Evolutionary conservation across 35 echinoderm and acorn worm genomes (phyloP), one percentile per base, ranked within the genome.

Genomic region (Heliocidaris tuberculata): DNA sequence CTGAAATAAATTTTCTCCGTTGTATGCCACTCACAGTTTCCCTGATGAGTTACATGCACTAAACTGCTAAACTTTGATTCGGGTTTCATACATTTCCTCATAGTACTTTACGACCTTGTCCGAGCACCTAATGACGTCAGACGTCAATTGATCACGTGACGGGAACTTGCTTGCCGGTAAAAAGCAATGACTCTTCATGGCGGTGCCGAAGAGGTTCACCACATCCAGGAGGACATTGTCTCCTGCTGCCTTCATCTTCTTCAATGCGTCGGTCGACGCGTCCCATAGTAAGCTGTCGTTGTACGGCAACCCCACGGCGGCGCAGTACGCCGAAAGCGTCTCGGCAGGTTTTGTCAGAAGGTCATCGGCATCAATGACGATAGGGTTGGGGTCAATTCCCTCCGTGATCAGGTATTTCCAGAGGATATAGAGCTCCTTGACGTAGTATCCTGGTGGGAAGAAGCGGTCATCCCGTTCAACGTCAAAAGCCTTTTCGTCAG

Each of bases 81-180:
- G 31, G 5, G 19, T 11, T 56, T 93, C 49, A 59, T 93, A 59
- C 91, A 93, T 93, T 59, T 93, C 91, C 6, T 93, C 50, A 31
- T 93, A 93, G 50, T 93, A 93, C 30, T 49, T 24, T 48, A 93
- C n/a, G 19, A 59, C 91, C 29, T 59, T 59, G 29, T 93, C 91
- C 11, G 91, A 93, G 48, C 47, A 59, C 48, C 91, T 93, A 16
- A 93, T 93, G 29, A 93, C 91, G 50, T 93, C 91, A 93, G 47
- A 5, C 5, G 91, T 16, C 12, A 93, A 29, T 48, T 93, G 31
- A 31, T 59, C 50, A 50, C 50, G 47, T 50, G 48, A 49, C 27
- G 91, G 91, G 12, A 93, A 27, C n/a, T 30, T 93, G 6, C 30
- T 59, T 6, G 91, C 48, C 49, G 91, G 91, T 16, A 31, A 2